Conservation (phyloP, 1,140 invertebrate genomes). For the Trachymyrmex cornetzi region DNA sequence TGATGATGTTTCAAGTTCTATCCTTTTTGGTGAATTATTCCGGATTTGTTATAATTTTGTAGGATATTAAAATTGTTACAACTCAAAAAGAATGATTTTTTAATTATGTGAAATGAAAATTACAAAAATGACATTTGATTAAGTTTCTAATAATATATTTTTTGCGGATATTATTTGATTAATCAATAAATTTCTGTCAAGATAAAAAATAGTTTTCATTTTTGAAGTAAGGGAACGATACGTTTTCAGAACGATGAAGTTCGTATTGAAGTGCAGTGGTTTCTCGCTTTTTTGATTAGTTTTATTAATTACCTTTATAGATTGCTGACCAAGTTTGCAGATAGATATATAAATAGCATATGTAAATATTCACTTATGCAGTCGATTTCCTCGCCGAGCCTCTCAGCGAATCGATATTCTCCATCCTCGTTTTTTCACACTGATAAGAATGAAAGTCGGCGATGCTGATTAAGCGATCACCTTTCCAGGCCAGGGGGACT, state of each 20-base stretch:
- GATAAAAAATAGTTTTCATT: too few species aligned
- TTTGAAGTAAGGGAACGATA: not conserved
- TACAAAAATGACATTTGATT: too few species aligned
- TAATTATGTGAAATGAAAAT: too few species aligned
- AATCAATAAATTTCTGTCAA: too few species aligned
- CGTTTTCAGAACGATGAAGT: not conserved
- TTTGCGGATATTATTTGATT: too few species aligned
- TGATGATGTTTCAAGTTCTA: too few species aligned
- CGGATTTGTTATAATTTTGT: too few species aligned
- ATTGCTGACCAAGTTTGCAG: not conserved
- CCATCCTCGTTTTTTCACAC: slow-evolving; percentile 33
- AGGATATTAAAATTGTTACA: too few species aligned
- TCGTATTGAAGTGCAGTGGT: not conserved
- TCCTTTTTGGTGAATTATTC: too few species aligned
- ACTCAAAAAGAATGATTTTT: too few species aligned
- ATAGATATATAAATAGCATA: slow-evolving; percentile 1
- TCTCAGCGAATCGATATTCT: slow-evolving; percentile 16
- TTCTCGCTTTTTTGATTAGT: not conserved
- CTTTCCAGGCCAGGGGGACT: slow-evolving; percentile 79
- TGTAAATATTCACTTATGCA: slow-evolving; percentile 59
- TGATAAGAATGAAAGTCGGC: slow-evolving; percentile 59
- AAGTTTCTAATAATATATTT: too few species aligned
- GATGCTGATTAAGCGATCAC: slow-evolving; percentile 58
- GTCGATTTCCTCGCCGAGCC: slow-evolving; percentile 28
- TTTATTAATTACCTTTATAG: slow-evolving; percentile 11